Conservation (phyloP, 2,888 invertebrate species). For the Acleris literana region DNA sequence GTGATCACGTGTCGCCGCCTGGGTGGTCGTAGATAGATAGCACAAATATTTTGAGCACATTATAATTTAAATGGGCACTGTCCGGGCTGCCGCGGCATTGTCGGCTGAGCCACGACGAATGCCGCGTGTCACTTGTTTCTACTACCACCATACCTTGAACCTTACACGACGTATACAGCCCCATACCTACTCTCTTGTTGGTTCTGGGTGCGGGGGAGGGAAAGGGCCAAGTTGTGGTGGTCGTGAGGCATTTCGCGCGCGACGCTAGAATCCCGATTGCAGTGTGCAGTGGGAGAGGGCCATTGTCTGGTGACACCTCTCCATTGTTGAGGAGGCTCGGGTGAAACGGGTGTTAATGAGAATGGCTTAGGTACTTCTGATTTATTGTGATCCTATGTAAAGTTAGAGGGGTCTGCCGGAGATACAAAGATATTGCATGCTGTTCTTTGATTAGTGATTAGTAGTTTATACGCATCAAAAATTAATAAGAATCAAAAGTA, state of each 20-base stretch:
- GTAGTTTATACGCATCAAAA: no score
- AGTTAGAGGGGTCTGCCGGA: neutral
- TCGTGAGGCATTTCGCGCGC: slow-evolving; percentile 46
- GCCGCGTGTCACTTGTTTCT: slow-evolving; percentile 51
- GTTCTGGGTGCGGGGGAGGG: slow-evolving; percentile 9
- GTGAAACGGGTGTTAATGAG: slow-evolving; percentile 40
- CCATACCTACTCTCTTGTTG: neutral
- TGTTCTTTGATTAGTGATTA: no score
- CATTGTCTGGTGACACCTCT: slow-evolving; percentile 52
- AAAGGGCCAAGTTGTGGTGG: slow-evolving; percentile 50
- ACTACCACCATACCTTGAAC: slow-evolving; percentile 47
- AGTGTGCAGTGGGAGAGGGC: slow-evolving; percentile 57
- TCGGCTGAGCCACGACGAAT: slow-evolving; percentile 70
- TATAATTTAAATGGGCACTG: slow-evolving; percentile 77
- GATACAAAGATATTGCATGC: neutral
- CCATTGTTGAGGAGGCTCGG: slow-evolving; percentile 41
- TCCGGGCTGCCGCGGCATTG: slow-evolving; percentile 66
- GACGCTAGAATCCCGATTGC: slow-evolving; percentile 62
- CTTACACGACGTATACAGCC: slow-evolving; percentile 3
- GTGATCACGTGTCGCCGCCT: slow-evolving; percentile 70
- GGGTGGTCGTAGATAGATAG: slow-evolving; percentile 79
- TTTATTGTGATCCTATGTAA: neutral
- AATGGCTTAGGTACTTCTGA: slow-evolving; percentile 1
- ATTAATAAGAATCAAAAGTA: no score
- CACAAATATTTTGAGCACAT: slow-evolving; percentile 78